Evolutionary conservation across 1,140 invertebrate genomes (phyloP).

Genomic region (Magallana gigas): DNA sequence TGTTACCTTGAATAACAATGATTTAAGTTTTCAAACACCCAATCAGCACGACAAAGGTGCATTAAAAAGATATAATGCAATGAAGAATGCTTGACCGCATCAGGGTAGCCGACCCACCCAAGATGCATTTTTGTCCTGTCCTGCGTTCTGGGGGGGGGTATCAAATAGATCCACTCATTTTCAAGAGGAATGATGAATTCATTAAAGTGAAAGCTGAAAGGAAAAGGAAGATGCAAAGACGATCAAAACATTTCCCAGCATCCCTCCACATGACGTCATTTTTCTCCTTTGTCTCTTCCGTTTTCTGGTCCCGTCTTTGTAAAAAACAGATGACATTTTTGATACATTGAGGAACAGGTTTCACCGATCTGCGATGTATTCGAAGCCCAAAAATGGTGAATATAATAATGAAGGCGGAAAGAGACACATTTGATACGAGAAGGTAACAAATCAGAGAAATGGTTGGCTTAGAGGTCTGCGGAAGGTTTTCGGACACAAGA

Average conservation of each 20-base stretch:
- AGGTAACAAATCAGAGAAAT: slow-evolving; percentile 22
- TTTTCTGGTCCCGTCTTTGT: neutral
- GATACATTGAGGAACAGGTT: neutral
- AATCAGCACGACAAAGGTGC: too few species aligned
- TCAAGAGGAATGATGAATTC: neutral
- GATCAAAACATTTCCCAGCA: slow-evolving; percentile 15
- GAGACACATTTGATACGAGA: slow-evolving; percentile 22
- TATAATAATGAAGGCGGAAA: slow-evolving; percentile 12
- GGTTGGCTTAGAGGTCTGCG: slow-evolving; percentile 12
- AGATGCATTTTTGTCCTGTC: too few species aligned
- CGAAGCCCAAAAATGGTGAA: slow-evolving; percentile 29
- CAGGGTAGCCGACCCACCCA: too few species aligned
- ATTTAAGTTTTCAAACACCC: too few species aligned
- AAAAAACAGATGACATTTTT: neutral
- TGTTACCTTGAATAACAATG: too few species aligned
- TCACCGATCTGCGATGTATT: neutral
- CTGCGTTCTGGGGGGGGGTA: too few species aligned
- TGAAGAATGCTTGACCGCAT: too few species aligned
- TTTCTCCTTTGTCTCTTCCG: neutral
- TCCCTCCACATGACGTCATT: neutral
- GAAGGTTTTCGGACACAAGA: slow-evolving; percentile 36
- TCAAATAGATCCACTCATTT: neutral
- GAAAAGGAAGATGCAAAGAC: slow-evolving; percentile 21
- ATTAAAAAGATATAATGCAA: too few species aligned
- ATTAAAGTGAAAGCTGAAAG: neutral